A percentile compares a stretch with the other conserved stretches of the same genome.
These are phyloP conservation scores for Coelinius sp. DNA, from an alignment of 2,888 invertebrate genomes.

Conservation along the genomic window DNA sequence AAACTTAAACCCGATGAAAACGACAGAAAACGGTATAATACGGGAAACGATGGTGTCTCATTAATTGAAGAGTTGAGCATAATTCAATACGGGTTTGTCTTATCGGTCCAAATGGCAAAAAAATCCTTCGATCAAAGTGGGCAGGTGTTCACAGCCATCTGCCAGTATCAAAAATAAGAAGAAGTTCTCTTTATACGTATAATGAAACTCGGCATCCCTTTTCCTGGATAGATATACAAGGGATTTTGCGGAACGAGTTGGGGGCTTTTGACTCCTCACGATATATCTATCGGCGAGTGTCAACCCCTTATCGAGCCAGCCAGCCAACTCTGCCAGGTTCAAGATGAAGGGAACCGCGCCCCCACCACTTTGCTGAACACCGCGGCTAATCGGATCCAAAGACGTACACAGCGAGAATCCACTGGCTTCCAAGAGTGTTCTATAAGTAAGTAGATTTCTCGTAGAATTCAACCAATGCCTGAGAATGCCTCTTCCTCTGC, in stretches of 20 bases:
- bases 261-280: constrained; percentile 1
- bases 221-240: constrained; percentile 7
- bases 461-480: neutral
- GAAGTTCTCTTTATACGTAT: neutral
- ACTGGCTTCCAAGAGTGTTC: neutral
- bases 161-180: constrained; percentile 21
- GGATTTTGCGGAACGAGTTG: constrained; percentile 13
- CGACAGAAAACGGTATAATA: constrained; percentile 11
- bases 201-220: neutral
- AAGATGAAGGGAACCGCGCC: neutral
- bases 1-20: neutral
- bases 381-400: constrained; percentile 9
- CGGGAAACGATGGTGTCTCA: constrained; percentile 9
- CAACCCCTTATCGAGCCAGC: constrained; percentile 8
- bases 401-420: neutral
- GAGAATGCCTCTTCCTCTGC: too few species aligned
- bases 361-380: neutral
- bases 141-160: constrained; percentile 32
- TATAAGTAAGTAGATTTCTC: neutral
- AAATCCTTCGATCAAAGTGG: constrained; percentile 15
- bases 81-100: constrained; percentile 29
- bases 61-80: constrained; percentile 4
- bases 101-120: constrained; percentile 24
- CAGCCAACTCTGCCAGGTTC: neutral
- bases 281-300: neutral